phyloP scores from a whole-genome alignment of 2,113 vertebrate genomes.

The Neodontobutis hainanensis region DNA sequence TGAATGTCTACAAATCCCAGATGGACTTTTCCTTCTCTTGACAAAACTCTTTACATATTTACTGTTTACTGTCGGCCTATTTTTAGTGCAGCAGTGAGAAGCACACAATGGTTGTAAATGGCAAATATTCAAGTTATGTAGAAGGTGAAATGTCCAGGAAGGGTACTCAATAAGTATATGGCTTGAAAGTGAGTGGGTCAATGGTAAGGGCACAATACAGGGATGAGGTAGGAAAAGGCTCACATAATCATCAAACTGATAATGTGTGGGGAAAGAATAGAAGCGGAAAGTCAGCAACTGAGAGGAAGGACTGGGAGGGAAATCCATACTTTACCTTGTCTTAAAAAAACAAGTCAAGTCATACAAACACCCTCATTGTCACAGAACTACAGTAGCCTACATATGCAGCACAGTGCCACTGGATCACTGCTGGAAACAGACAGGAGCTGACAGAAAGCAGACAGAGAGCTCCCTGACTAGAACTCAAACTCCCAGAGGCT shows the following conservation, averaged over 20 bases:
- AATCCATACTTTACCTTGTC: constrained; percentile 1
- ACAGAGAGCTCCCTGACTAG: constrained; percentile 27
- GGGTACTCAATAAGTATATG: constrained; percentile 5
- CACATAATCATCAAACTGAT: constrained; percentile 19
- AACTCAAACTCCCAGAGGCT: constrained; percentile 34
- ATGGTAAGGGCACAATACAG: constrained; percentile 31
- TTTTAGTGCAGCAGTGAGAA: background rate
- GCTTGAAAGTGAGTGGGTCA: background rate
- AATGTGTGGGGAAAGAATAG: background rate
- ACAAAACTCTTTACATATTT: no score
- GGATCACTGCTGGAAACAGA: constrained; percentile 36
- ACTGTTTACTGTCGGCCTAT: no score
- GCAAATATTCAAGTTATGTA: background rate
- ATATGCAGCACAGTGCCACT: constrained; percentile 24
- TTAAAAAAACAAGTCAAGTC: constrained; percentile 33
- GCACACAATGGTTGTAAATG: background rate
- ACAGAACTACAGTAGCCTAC: background rate
- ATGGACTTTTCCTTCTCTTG: no score
- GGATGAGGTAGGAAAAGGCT: constrained; percentile 19
- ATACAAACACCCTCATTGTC: no score
- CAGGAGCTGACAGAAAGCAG: constrained; percentile 61
- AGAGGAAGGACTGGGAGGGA: constrained; percentile 32
- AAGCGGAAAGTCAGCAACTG: constrained; percentile 25
- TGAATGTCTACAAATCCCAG: no score
- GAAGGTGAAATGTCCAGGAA: constrained; percentile 25